Conservation (phyloP, 1,140 invertebrate genomes). For the Brachionus sp. region DNA sequence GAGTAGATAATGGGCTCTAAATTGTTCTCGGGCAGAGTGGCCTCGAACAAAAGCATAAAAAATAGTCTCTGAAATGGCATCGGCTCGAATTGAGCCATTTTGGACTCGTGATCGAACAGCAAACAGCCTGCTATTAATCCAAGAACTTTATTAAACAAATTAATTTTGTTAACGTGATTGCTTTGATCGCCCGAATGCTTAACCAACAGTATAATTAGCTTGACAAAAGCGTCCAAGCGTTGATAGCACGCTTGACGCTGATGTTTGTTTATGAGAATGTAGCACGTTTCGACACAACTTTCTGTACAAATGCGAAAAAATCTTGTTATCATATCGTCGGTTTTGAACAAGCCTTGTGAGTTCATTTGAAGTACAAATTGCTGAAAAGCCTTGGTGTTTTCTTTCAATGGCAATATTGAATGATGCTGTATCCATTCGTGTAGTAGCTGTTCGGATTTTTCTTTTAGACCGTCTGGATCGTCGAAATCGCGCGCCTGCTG, state of each 20-base stretch:
- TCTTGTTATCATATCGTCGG: slow-evolving; percentile 90
- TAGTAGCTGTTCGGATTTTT: slow-evolving; percentile 88
- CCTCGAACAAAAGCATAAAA: slow-evolving; percentile 91
- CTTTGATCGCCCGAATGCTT: slow-evolving; percentile 79
- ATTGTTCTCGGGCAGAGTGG: slow-evolving; percentile 67
- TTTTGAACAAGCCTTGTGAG: slow-evolving; percentile 89
- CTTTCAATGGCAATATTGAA: slow-evolving; percentile 71
- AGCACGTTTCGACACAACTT: slow-evolving; percentile 76
- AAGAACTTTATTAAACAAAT: slow-evolving; percentile 87
- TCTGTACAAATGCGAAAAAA: slow-evolving; percentile 95
- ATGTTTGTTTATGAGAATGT: background rate
- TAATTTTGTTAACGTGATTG: slow-evolving; percentile 80
- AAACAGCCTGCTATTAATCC: slow-evolving; percentile 91
- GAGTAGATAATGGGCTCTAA: slow-evolving; percentile 75
- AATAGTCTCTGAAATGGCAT: slow-evolving; percentile 94
- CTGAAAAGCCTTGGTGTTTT: slow-evolving; percentile 88
- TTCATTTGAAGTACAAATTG: slow-evolving; percentile 74
- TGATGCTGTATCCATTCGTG: slow-evolving; percentile 91
- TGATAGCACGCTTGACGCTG: slow-evolving; percentile 70
- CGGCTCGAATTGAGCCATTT: slow-evolving; percentile 83
- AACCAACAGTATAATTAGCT: slow-evolving; percentile 87
- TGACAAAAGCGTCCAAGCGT: slow-evolving; percentile 89
- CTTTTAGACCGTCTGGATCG: slow-evolving; percentile 85
- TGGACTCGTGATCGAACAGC: slow-evolving; percentile 85
- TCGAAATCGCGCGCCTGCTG: slow-evolving; percentile 78